Percentiles rank a stretch among this genome's conserved stretches.
Evolutionary conservation across 2,888 invertebrate species (phyloP).

Genomic region (Scaeva pyrastri): DNA sequence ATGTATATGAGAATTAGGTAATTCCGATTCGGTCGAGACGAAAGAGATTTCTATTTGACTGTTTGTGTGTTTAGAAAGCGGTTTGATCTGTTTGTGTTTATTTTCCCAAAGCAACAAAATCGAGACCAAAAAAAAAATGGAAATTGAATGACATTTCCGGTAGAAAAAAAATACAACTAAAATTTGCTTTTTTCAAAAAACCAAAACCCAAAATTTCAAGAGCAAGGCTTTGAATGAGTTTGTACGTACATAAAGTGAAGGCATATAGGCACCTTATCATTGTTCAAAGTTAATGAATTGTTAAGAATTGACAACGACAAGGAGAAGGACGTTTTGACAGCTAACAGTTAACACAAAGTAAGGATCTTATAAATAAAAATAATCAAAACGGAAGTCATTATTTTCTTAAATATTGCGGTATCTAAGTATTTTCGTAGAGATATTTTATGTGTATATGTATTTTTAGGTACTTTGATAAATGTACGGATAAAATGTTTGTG

Average conservation of each 20-base stretch:
- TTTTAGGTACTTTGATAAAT: conserved; percentile 11
- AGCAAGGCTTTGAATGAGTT: background rate
- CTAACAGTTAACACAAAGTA: conserved; percentile 59
- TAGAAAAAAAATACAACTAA: background rate
- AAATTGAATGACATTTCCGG: conserved; percentile 48
- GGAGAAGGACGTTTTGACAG: background rate
- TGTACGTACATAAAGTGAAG: background rate
- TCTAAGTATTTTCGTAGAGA: too few relatives aligned
- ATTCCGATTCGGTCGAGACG: background rate
- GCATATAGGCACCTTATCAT: background rate
- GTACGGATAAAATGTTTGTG: background rate
- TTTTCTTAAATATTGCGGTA: background rate
- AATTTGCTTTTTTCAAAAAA: background rate
- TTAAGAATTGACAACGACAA: conserved; percentile 37
- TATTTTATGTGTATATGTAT: too few relatives aligned
- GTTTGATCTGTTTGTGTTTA: conserved; percentile 42
- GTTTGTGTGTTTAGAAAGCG: conserved; percentile 25
- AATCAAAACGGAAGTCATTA: conserved; percentile 15
- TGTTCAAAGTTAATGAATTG: conserved; percentile 66
- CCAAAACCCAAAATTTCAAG: background rate
- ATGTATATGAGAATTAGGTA: conserved; percentile 2
- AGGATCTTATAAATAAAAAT: conserved; percentile 9
- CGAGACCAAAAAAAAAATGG: conserved; percentile 26
- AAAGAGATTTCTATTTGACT: conserved; percentile 30
- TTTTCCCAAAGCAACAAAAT: conserved; percentile 6